Base-by-base conservation (phyloP, 1,140 invertebrate genomes). In the Leptinotarsa defecta region DNA sequence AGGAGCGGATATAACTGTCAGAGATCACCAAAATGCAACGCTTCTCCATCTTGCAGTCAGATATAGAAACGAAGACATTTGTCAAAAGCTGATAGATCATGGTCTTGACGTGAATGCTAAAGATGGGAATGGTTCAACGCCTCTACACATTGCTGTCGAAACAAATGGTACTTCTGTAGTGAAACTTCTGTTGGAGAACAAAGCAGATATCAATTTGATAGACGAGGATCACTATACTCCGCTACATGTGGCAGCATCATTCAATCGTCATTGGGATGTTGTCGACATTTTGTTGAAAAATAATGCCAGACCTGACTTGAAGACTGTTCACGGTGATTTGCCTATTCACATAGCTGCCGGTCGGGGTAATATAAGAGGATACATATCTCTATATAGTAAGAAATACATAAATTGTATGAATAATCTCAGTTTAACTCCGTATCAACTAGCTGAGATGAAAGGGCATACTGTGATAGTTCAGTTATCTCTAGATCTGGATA, bases 181-280 rank as follows among this genome's bases (percentile, higher is more conserved):
- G 20, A 48, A 68, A 73, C 43, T 78, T 13, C 68, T 81, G 5
- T 27, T 80, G 13, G 43, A 81, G 17, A 76, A 77, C 71, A 17
- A 63, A n/a, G 79, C 77, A 1, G 73, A 80, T 62, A 68, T 81
- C 11, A 73, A 81, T 74, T 43, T 57, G 19, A 27, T 67, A 34
- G 79, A 81, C 43, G 27, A 27, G 8, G 80, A 81, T 70, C 74
- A 75, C 48, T 81, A 80, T 69, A 80, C 80, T 48, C 74, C 80
- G 27, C 52, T 81, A 43, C 79, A 81, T 67, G 52, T 77, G 6
- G 80, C 80, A 15, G 76, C 80, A 19, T 64, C 20, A n/a, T 57
- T 68, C 13, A 74, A 74, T 64, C 20, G n/a, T 13, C 77, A 71
- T 43, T 43, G 11, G n/a, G 67, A 75, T 13, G 15, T 79, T 13